Percentiles rank a stretch among this genome's conserved stretches.
phyloP scores from a whole-genome alignment of 1,140 invertebrate species.

The Tribolium castaneum region DNA sequence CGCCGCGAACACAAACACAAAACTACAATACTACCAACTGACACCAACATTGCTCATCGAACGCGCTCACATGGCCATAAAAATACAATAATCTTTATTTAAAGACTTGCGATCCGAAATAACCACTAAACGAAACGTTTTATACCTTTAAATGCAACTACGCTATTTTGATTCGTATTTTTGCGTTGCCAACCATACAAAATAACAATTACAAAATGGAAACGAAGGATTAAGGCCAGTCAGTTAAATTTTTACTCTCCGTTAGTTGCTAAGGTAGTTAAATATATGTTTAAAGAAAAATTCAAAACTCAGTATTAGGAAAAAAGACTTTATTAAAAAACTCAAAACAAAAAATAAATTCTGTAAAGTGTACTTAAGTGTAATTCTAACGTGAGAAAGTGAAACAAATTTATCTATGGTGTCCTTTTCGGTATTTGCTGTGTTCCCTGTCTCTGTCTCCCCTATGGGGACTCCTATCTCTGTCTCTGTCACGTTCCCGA shows the following conservation, averaged over 20 bases:
- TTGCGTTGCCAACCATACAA: too few relatives aligned
- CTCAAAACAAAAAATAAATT: constrained; percentile 30
- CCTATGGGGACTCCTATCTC: constrained; percentile 42
- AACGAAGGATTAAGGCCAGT: too few relatives aligned
- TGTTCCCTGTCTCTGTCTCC: background rate
- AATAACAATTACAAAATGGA: background rate
- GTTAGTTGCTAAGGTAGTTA: too few relatives aligned
- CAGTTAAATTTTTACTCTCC: too few relatives aligned
- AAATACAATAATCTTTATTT: background rate
- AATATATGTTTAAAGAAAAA: too few relatives aligned
- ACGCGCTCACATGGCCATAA: background rate
- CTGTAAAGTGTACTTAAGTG: constrained; percentile 20
- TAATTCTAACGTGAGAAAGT: background rate
- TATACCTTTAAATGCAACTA: too few relatives aligned
- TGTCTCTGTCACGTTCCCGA: constrained; percentile 36
- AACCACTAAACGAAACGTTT: too few relatives aligned
- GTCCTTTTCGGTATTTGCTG: constrained; percentile 5
- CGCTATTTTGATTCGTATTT: too few relatives aligned
- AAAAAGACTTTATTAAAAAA: constrained; percentile 25
- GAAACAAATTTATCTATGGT: constrained; percentile 5
- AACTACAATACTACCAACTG: background rate
- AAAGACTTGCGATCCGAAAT: too few relatives aligned
- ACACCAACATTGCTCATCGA: background rate
- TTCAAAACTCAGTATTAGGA: background rate
- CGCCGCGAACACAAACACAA: constrained; percentile 3